A percentile compares a stretch with the other conserved stretches of the same genome.
Evolutionary conservation across 2,797 vertebrate genomes (phyloP).

Genomic region (Gobio occitaniae): DNA sequence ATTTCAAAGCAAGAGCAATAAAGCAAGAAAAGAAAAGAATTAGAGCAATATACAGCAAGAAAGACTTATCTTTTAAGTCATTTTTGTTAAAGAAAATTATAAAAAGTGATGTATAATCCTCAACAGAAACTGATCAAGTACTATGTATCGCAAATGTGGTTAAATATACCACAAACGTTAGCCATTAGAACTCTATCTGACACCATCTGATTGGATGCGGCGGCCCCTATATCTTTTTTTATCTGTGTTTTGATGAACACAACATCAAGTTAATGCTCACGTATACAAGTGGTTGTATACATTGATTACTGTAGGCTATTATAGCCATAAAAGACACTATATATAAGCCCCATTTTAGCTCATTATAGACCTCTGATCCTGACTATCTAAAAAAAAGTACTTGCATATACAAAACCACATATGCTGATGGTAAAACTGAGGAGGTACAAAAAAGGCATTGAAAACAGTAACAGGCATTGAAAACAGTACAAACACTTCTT

Average conservation of each 20-base stretch:
- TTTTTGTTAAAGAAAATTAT: background rate
- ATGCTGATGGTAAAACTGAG: background rate
- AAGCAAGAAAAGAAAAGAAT: too few species aligned
- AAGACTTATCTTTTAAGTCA: background rate
- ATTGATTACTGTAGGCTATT: slow-evolving; percentile 12
- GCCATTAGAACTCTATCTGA: slow-evolving; percentile 12
- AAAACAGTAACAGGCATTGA: background rate
- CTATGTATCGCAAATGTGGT: background rate
- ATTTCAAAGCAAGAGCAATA: background rate
- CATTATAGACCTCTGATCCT: slow-evolving; percentile 48
- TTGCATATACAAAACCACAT: slow-evolving; percentile 1
- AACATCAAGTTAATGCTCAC: slow-evolving; percentile 45
- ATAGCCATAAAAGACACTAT: slow-evolving; percentile 39
- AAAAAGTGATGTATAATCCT: background rate
- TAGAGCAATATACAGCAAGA: too few species aligned
- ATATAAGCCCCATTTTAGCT: slow-evolving; percentile 27
- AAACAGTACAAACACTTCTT: background rate
- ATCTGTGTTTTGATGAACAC: slow-evolving; percentile 35
- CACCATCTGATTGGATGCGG: slow-evolving; percentile 6
- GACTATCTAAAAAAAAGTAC: slow-evolving; percentile 22
- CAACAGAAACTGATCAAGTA: background rate
- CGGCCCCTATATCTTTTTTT: background rate
- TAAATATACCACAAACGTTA: slow-evolving; percentile 44
- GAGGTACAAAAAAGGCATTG: background rate
- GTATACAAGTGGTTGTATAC: slow-evolving; percentile 14